A percentile compares a stretch with the other conserved stretches of the same genome.
Evolutionary conservation across 2,888 invertebrate genomes (phyloP).

Genomic region (Lepeophtheirus nordmannii): DNA sequence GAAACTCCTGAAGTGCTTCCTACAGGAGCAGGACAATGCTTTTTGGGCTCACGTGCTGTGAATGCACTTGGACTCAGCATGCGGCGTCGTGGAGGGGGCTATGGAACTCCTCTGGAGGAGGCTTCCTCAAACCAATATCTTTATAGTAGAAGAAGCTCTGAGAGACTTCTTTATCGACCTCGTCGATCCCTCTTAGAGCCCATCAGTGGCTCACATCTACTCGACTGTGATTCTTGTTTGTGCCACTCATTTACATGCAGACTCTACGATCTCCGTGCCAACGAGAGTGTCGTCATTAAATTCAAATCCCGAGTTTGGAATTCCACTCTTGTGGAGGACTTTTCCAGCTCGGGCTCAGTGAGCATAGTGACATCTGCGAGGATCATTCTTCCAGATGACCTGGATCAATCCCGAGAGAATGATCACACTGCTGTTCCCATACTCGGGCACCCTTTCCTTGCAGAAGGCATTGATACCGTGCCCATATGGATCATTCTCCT

Average conservation of each 20-base stretch:
- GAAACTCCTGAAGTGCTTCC: conserved; percentile 42
- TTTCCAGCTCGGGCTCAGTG: conserved; percentile 27
- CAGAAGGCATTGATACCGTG: conserved; percentile 34
- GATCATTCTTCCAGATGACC: conserved; percentile 27
- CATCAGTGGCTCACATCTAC: neutral
- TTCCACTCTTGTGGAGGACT: conserved; percentile 28
- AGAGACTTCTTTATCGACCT: neutral
- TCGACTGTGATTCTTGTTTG: conserved; percentile 4
- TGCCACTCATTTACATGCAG: conserved; percentile 28
- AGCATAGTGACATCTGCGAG: conserved; percentile 27
- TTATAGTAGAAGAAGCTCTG: neutral
- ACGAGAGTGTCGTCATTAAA: conserved; percentile 26
- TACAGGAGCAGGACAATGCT: conserved; percentile 24
- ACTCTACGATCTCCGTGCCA: conserved; percentile 27
- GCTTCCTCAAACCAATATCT: neutral
- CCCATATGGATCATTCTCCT: conserved; percentile 69
- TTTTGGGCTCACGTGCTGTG: conserved; percentile 5
- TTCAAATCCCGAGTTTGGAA: conserved; percentile 28
- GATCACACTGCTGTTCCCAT: conserved; percentile 22
- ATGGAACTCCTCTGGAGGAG: neutral
- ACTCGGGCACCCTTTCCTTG: conserved; percentile 3
- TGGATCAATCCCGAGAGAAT: conserved; percentile 26
- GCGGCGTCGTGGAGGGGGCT: neutral
- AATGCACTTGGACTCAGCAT: conserved; percentile 21
- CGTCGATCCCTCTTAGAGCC: neutral